These are phyloP conservation scores for Cryptotis parvus DNA, from an alignment of 2,113 vertebrate species.

Conservation along the genomic window DNA sequence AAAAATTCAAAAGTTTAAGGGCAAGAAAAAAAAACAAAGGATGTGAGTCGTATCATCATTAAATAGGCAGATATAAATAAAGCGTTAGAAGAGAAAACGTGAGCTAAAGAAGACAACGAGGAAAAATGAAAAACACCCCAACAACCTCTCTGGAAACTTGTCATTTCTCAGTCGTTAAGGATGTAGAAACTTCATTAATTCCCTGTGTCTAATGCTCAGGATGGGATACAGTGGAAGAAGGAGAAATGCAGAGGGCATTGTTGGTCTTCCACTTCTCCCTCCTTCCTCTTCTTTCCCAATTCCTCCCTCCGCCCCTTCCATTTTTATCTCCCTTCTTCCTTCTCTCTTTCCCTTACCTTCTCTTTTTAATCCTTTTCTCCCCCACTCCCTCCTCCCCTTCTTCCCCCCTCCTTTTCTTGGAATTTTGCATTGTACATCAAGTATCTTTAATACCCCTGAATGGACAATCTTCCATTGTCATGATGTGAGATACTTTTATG, in stretches of 20 bases:
- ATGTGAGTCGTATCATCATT: conserved; percentile 53
- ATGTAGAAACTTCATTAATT: conserved; percentile 32
- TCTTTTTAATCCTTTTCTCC: accelerated
- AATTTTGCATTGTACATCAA: too few species aligned
- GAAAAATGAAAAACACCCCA: neutral
- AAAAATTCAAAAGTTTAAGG: conserved; percentile 82
- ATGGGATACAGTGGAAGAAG: neutral
- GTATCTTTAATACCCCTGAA: too few species aligned
- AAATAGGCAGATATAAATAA: conserved; percentile 61
- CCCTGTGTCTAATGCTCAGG: neutral
- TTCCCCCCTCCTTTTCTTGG: too few species aligned
- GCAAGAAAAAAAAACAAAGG: conserved; percentile 55
- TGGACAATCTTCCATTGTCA: too few species aligned
- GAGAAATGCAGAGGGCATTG: neutral
- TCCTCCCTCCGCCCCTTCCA: neutral
- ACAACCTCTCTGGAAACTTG: conserved; percentile 6
- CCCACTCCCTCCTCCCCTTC: accelerated
- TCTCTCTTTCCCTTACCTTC: neutral
- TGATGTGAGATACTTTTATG: too few species aligned
- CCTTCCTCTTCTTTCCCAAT: too few species aligned
- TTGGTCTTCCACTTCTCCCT: neutral
- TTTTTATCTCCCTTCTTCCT: accelerated
- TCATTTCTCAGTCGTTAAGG: conserved; percentile 38
- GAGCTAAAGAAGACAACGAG: neutral
- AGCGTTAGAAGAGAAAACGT: neutral